Conservation (phyloP, 2,888 invertebrate species). For the Melanchra persicariae region DNA sequence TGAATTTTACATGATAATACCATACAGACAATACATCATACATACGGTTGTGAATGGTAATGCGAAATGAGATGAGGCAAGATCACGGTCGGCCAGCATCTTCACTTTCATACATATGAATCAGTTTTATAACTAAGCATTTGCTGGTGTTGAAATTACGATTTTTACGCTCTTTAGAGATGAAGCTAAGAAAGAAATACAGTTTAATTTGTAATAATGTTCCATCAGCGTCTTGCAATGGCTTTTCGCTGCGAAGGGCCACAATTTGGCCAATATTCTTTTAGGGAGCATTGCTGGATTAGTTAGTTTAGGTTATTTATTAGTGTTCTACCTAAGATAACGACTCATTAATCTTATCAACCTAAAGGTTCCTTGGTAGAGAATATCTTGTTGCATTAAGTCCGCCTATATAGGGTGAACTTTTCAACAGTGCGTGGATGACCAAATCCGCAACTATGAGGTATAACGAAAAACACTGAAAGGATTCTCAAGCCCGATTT, state of each 20-base stretch:
- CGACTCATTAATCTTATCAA: too few relatives aligned
- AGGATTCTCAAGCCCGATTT: too few relatives aligned
- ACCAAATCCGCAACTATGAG: too few relatives aligned
- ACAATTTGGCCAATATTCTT: background rate
- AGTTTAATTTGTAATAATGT: too few relatives aligned
- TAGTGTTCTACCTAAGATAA: background rate
- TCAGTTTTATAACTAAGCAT: constrained; percentile 9
- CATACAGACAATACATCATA: constrained; percentile 52
- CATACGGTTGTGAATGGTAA: constrained; percentile 36
- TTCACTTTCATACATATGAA: constrained; percentile 42
- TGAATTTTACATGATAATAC: constrained; percentile 54
- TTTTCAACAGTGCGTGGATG: too few relatives aligned
- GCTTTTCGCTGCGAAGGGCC: background rate
- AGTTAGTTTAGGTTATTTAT: too few relatives aligned
- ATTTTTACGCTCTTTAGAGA: constrained; percentile 8
- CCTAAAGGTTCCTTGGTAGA: too few relatives aligned
- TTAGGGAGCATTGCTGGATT: background rate
- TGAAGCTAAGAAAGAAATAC: background rate
- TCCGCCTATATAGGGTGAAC: too few relatives aligned
- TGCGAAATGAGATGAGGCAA: constrained; percentile 50
- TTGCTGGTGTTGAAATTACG: background rate
- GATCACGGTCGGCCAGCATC: constrained; percentile 52
- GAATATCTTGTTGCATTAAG: too few relatives aligned
- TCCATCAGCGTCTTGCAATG: background rate
- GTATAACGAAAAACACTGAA: too few relatives aligned